These are phyloP conservation scores for Harpalus rubripes DNA, from an alignment of 2,888 invertebrate species.

Conservation along the genomic window DNA sequence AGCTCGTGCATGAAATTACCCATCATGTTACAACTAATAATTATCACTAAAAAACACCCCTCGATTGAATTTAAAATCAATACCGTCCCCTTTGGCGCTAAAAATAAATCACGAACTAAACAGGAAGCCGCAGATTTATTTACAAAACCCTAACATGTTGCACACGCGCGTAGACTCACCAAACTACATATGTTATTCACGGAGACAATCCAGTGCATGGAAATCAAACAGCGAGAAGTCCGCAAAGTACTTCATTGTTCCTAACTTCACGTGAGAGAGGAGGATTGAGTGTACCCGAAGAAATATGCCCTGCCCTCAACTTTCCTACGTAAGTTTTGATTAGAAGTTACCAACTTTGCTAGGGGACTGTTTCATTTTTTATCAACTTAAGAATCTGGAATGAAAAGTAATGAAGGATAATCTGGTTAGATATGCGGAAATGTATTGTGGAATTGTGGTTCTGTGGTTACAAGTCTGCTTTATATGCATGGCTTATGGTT, in stretches of 20 bases:
- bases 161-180: constrained; percentile 10
- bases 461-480: not conserved
- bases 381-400: constrained; percentile 38
- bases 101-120: constrained; percentile 48
- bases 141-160: constrained; percentile 32
- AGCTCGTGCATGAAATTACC: constrained; percentile 10
- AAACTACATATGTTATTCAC: constrained; percentile 43
- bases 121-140: constrained; percentile 38
- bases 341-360: constrained; percentile 15
- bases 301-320: constrained; percentile 29
- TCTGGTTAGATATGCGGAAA: constrained; percentile 19
- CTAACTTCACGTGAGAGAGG: constrained; percentile 16
- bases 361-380: constrained; percentile 40
- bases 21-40: not conserved
- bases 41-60: constrained; percentile 24
- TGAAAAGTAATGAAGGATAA: constrained; percentile 40
- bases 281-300: not conserved
- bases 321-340: constrained; percentile 41
- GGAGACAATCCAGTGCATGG: constrained; percentile 36
- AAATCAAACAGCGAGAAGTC: constrained; percentile 39
- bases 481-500: not conserved
- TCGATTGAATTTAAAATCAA: constrained; percentile 28
- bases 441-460: not conserved
- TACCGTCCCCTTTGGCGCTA: constrained; percentile 13
- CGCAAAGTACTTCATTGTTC: constrained; percentile 25